Percentiles rank a stretch among this genome's conserved stretches.
These are phyloP conservation scores for Mycalesis mineus DNA, from an alignment of 2,888 invertebrate genomes.

Conservation along the genomic window DNA sequence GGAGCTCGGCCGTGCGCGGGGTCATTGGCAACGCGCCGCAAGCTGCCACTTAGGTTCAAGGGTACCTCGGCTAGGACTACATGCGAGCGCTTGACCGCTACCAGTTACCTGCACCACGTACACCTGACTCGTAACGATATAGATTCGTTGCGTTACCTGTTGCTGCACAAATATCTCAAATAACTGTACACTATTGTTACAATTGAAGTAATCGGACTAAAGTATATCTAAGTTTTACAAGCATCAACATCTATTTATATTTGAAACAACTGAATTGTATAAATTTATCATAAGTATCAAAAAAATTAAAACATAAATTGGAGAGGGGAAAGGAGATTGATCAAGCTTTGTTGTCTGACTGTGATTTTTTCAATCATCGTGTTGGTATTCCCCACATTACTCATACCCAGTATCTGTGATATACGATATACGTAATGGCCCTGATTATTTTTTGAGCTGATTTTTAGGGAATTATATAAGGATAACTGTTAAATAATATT, in stretches of 20 bases:
- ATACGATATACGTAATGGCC: too few relatives aligned
- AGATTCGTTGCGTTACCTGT: background rate
- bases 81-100: constrained; percentile 39
- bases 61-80: constrained; percentile 67
- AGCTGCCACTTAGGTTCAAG: constrained; percentile 79
- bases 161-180: background rate
- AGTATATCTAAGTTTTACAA: too few relatives aligned
- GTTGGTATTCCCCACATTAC: background rate
- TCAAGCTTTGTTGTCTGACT: constrained; percentile 5
- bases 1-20: constrained; percentile 75
- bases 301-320: background rate
- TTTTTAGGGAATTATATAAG: too few relatives aligned
- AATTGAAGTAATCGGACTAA: too few relatives aligned
- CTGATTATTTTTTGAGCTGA: too few relatives aligned
- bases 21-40: constrained; percentile 80
- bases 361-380: background rate
- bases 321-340: background rate
- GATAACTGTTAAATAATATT: too few relatives aligned
- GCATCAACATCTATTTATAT: too few relatives aligned
- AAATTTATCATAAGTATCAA: too few relatives aligned
- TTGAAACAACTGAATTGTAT: too few relatives aligned
- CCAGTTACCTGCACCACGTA: background rate
- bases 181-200: too few relatives aligned
- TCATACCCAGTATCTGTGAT: constrained; percentile 8
- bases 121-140: background rate